Conservation (phyloP, 2,113 vertebrate species). For the Empidonax traillii region DNA sequence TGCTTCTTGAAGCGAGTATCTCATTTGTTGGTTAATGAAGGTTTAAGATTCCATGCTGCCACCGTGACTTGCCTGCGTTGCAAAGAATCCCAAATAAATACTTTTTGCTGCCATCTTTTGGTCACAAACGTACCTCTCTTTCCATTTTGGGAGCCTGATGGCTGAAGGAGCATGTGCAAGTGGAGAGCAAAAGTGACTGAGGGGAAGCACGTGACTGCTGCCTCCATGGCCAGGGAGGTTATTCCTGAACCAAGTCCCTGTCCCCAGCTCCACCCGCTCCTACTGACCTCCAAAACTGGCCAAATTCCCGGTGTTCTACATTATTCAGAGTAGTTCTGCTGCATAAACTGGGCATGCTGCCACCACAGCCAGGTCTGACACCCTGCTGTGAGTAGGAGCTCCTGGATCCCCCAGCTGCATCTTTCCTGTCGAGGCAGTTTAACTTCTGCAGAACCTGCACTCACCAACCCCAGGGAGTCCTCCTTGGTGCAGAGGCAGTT, state of each 20-base stretch:
- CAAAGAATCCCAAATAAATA: slow-evolving; percentile 15
- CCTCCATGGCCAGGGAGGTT: background rate
- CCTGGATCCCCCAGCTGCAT: background rate
- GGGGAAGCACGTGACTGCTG: background rate
- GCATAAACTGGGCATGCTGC: slow-evolving; percentile 49
- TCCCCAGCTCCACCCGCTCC: background rate
- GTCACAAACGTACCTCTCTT: slow-evolving; percentile 12
- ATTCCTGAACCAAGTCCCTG: slow-evolving; percentile 21
- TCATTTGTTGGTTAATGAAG: background rate
- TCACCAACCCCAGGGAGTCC: no score
- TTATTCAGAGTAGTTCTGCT: slow-evolving; percentile 53
- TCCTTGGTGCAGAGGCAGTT: background rate
- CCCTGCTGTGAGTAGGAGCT: background rate
- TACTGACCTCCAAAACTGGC: slow-evolving; percentile 48
- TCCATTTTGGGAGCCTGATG: background rate
- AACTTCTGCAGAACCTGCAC: background rate
- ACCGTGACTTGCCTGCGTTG: background rate
- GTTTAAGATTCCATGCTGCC: background rate
- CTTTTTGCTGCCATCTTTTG: slow-evolving; percentile 68
- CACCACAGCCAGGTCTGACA: slow-evolving; percentile 2
- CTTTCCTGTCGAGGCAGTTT: background rate
- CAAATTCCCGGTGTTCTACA: slow-evolving; percentile 32
- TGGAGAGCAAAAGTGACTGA: background rate
- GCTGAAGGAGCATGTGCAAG: slow-evolving; percentile 30
- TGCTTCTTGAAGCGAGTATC: background rate